Evolutionary conservation across 2,888 invertebrate genomes (phyloP).

Genomic region (Allacma fusca): DNA sequence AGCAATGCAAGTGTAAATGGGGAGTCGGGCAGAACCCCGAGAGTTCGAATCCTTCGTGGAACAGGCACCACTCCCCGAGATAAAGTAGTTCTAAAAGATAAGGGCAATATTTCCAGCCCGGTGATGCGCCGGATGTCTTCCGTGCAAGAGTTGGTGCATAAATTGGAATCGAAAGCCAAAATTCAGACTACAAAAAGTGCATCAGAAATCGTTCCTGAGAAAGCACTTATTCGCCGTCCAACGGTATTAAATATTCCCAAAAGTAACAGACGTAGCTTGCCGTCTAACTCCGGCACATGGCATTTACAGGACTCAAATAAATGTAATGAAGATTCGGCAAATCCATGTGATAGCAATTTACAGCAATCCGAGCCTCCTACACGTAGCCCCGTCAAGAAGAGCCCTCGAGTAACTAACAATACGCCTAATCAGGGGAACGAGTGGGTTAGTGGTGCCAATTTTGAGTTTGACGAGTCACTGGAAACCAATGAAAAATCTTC

Average conservation of each 20-base stretch:
- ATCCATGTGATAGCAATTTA: neutral
- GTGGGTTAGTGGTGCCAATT: slow-evolving; percentile 40
- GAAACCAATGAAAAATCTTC: neutral
- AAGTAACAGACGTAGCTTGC: slow-evolving; percentile 26
- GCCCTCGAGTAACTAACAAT: neutral
- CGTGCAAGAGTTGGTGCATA: slow-evolving; percentile 56
- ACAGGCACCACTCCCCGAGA: neutral
- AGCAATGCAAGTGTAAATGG: neutral
- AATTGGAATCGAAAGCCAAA: slow-evolving; percentile 45
- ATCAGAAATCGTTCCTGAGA: slow-evolving; percentile 23
- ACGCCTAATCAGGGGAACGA: slow-evolving; percentile 32
- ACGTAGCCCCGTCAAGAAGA: neutral
- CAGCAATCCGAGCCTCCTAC: neutral
- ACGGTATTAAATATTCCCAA: slow-evolving; percentile 11
- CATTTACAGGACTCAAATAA: neutral
- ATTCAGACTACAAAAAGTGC: slow-evolving; percentile 37
- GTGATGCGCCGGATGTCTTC: slow-evolving; percentile 52
- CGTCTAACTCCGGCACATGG: slow-evolving; percentile 25
- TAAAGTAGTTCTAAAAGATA: slow-evolving; percentile 9
- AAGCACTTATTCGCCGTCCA: slow-evolving; percentile 17
- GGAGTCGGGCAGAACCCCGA: neutral
- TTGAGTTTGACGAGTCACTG: slow-evolving; percentile 36
- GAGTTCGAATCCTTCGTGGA: neutral
- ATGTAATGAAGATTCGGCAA: neutral
- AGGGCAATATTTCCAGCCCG: neutral